Evolutionary conservation across 1,140 invertebrate species (phyloP).

Genomic region (Lepidurus apus): DNA sequence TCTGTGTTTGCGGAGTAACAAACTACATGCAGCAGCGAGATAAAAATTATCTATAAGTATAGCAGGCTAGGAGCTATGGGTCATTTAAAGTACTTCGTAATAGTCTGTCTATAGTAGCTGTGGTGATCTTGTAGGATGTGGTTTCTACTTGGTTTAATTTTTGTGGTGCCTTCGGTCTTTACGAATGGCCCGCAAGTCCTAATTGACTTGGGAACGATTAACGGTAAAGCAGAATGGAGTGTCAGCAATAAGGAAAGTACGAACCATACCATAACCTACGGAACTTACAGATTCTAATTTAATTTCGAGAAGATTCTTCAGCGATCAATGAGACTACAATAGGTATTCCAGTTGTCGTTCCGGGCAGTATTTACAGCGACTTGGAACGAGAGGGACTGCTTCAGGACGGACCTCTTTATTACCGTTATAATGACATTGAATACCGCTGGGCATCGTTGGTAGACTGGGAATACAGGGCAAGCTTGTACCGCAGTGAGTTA

Average conservation of each 20-base stretch:
- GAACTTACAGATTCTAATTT: neutral
- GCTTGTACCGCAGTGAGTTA: slow-evolving; percentile 21
- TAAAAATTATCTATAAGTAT: too few species aligned
- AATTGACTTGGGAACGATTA: neutral
- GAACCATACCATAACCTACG: neutral
- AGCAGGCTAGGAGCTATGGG: too few species aligned
- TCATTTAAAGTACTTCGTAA: too few species aligned
- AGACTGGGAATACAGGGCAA: slow-evolving; percentile 31
- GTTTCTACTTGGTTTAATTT: neutral
- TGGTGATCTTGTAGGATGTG: neutral
- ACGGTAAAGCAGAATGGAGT: neutral
- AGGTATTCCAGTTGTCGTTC: slow-evolving; percentile 26
- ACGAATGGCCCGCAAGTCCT: neutral
- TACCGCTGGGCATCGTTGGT: slow-evolving; percentile 32
- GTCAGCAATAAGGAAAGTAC: neutral
- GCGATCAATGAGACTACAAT: neutral
- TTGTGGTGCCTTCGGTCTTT: neutral
- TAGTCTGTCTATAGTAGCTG: neutral
- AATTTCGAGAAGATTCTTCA: neutral
- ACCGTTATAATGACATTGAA: slow-evolving; percentile 34
- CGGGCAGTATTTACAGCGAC: slow-evolving; percentile 34
- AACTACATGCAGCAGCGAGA: too few species aligned
- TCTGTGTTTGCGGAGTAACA: too few species aligned
- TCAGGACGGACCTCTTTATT: slow-evolving; percentile 30
- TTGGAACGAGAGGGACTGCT: slow-evolving; percentile 24